Base-by-base conservation (phyloP, 2,113 vertebrate genomes). In the Pagrus major region DNA sequence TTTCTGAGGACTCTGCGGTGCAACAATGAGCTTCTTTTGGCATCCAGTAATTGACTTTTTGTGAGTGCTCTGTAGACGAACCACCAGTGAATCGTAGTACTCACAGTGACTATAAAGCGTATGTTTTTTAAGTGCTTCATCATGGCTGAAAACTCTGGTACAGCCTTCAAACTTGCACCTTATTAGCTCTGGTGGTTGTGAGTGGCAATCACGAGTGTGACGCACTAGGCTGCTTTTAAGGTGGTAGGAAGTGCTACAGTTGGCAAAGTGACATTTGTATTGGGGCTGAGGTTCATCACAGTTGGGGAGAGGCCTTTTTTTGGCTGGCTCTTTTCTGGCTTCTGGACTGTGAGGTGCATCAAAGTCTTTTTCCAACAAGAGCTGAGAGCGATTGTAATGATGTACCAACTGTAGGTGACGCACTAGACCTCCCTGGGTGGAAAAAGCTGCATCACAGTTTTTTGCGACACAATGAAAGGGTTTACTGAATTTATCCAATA, bases 381-480 rank as follows among this genome's bases (percentile, higher is more conserved):
- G 94, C 76, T 97, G 97, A 27, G 98, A 97, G 71, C 96, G 96
- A 70, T 97, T 98, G 71, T 97, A 99, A 61, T 96, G 96, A 87
- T 99, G 98, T 10, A 97, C 95, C 5, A 95, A 93, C 84, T 97
- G 95, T 0, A 99, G 96, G 88, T 99, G 98, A 66, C 96, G 97
- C 70, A 98, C 96, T 80, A 99, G 95, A 61, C 96, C 96, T 73
- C 95, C 97, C 83, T 98, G 96, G 81, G 96, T 97, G 37, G 96
- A 96, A 89, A 99, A 99, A 4, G 97, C 96, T 0, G 97, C 96
- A 39, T 94, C 96, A 81, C 98, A 99, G 79, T 96, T 96, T 92
- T 97, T 97, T 81, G 97, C 96, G 35, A 99, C 96, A 86, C 98
- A 99, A 78, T 97, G 96, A 94, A 97, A 99, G 33, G 97, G 97